Percentiles rank a stretch among this genome's conserved stretches.
Conservation (phyloP, 2,888 invertebrate species). For the Acrobasis suavella region DNA sequence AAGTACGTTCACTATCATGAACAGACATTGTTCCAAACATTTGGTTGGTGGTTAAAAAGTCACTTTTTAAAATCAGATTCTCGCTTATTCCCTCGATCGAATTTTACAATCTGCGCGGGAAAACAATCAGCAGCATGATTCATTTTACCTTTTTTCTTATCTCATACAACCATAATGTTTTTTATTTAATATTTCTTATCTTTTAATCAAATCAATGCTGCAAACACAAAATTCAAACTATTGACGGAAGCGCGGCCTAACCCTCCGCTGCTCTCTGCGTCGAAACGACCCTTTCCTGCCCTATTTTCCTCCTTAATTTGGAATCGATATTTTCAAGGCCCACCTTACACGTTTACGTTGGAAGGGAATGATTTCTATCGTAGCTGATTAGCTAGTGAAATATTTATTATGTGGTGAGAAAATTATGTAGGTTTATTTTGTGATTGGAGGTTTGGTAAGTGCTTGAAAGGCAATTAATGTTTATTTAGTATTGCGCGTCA, state of each 20-base stretch:
- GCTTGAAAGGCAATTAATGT: neutral
- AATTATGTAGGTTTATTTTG: neutral
- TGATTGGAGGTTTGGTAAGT: neutral
- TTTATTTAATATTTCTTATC: too few relatives aligned
- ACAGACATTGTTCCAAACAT: too few relatives aligned
- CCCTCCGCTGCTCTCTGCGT: conserved; percentile 30
- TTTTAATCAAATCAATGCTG: too few relatives aligned
- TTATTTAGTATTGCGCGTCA: too few relatives aligned
- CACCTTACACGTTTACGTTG: conserved; percentile 41
- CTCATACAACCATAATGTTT: too few relatives aligned
- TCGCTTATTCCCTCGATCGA: too few relatives aligned
- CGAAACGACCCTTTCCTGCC: conserved; percentile 52
- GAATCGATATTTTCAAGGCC: conserved; percentile 67
- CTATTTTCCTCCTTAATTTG: conserved; percentile 65
- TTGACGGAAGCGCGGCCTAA: neutral
- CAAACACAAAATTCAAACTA: neutral
- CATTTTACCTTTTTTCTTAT: too few relatives aligned
- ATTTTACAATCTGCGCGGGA: too few relatives aligned
- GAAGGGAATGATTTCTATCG: conserved; percentile 23
- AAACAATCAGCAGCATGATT: too few relatives aligned
- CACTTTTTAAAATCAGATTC: too few relatives aligned
- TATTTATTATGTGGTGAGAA: neutral
- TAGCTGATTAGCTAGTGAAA: conserved; percentile 3
- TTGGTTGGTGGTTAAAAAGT: too few relatives aligned
- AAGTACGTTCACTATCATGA: too few relatives aligned